phyloP scores from a whole-genome alignment of 2,797 vertebrate species.

The Eutrigla gurnardus region DNA sequence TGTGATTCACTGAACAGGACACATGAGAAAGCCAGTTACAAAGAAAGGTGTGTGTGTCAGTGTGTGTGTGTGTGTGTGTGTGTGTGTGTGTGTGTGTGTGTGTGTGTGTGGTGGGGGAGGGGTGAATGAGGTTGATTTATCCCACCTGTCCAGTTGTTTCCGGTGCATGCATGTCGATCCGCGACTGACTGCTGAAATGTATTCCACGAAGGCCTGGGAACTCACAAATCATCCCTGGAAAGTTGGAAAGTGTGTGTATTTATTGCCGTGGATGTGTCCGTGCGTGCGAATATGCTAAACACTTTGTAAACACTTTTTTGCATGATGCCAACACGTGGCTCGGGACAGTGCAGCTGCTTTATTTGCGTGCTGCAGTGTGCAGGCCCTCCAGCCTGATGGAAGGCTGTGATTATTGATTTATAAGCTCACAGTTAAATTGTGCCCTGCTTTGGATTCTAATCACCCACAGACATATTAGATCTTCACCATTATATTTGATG shows the following conservation, averaged over 20 bases:
- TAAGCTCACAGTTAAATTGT: slow-evolving; percentile 60
- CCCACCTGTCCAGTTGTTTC: slow-evolving; percentile 77
- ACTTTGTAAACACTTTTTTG: slow-evolving; percentile 44
- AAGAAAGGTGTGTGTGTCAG: slow-evolving; percentile 43
- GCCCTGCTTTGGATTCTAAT: slow-evolving; percentile 69
- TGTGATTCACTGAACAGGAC: slow-evolving; percentile 64
- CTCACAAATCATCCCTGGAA: slow-evolving; percentile 66
- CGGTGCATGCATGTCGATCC: slow-evolving; percentile 50
- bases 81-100: slow-evolving; percentile 15
- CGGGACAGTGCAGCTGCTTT: slow-evolving; percentile 43
- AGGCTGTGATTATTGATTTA: slow-evolving; percentile 75
- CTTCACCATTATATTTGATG: slow-evolving; percentile 29
- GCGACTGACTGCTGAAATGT: slow-evolving; percentile 59
- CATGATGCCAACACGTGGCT: slow-evolving; percentile 24
- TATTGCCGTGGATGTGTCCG: slow-evolving; percentile 31
- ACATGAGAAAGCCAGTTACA: slow-evolving; percentile 53
- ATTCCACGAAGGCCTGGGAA: slow-evolving; percentile 66
- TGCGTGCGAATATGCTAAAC: slow-evolving; percentile 22
- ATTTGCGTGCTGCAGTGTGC: slow-evolving; percentile 51
- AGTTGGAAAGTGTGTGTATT: slow-evolving; percentile 58
- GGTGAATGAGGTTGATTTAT: slow-evolving; percentile 64
- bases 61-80: slow-evolving; percentile 17
- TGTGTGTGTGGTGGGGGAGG: slow-evolving; percentile 13
- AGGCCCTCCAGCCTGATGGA: slow-evolving; percentile 62
- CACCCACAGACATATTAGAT: slow-evolving; percentile 56